phyloP scores from a whole-genome alignment of 1,140 invertebrate genomes.

The Diprion similis region DNA sequence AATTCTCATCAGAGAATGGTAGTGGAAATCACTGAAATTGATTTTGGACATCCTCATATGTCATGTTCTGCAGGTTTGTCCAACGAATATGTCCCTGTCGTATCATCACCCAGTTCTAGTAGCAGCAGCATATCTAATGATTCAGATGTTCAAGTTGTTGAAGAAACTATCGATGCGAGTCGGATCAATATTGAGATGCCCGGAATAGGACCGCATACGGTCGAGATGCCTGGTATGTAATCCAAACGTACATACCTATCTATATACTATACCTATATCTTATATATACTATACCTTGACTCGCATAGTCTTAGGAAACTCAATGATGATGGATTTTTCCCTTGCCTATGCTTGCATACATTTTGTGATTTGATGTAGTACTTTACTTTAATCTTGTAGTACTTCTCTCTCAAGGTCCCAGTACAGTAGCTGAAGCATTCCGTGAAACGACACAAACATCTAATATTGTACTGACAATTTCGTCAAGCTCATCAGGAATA shows the following conservation, averaged over 20 bases:
- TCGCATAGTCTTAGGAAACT: too few relatives aligned
- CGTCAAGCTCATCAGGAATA: conserved; percentile 39
- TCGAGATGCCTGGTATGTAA: conserved; percentile 41
- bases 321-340: not conserved
- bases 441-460: conserved; percentile 29
- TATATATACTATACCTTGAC: too few relatives aligned
- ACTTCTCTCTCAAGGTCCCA: conserved; percentile 37
- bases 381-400: not conserved
- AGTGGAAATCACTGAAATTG: too few relatives aligned
- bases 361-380: conserved; percentile 6
- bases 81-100: conserved; percentile 36
- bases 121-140: conserved; percentile 39
- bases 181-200: conserved; percentile 35
- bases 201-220: conserved; percentile 31
- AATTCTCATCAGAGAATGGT: too few relatives aligned
- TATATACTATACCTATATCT: too few relatives aligned
- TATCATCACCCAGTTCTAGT: conserved; percentile 37
- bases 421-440: conserved; percentile 41
- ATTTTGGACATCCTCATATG: too few relatives aligned
- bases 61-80: conserved; percentile 34
- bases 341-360: conserved; percentile 10
- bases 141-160: conserved; percentile 46
- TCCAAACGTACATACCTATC: too few relatives aligned
- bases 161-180: conserved; percentile 35
- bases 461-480: conserved; percentile 40